Evolutionary conservation across 2,797 vertebrate genomes (phyloP).

Genomic region (Anolis apletophallus): DNA sequence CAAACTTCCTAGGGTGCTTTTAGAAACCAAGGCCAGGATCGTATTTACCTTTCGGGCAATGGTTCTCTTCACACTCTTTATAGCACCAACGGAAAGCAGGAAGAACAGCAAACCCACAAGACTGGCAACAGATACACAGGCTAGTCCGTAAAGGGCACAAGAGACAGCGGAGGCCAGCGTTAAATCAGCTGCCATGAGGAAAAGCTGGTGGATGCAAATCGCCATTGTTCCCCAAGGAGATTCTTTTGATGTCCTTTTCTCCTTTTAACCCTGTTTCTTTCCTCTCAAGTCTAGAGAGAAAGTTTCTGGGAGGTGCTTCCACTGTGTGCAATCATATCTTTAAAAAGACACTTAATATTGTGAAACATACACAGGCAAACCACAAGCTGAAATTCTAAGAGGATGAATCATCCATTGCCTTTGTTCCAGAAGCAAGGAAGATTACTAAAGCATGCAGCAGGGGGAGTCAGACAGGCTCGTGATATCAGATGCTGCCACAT

Average conservation of each 20-base stretch:
- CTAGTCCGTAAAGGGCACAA: constrained; percentile 55
- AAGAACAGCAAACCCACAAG: constrained; percentile 58
- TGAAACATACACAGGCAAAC: constrained; percentile 58
- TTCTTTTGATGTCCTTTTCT: background rate
- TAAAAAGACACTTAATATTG: constrained; percentile 65
- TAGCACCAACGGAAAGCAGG: constrained; percentile 24
- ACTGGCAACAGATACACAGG: constrained; percentile 36
- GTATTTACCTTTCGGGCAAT: constrained; percentile 41
- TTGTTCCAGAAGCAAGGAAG: constrained; percentile 46
- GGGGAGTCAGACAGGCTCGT: constrained; percentile 17
- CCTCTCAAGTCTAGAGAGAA: background rate
- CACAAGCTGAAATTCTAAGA: constrained; percentile 42
- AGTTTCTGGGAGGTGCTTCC: constrained; percentile 28
- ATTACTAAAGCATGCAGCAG: constrained; percentile 56
- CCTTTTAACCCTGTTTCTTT: background rate
- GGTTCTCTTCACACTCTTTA: constrained; percentile 17
- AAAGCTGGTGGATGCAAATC: constrained; percentile 49
- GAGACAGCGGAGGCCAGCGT: constrained; percentile 58
- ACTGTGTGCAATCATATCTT: background rate
- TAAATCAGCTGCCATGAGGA: constrained; percentile 68
- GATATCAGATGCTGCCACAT: constrained; percentile 44
- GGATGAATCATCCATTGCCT: constrained; percentile 60
- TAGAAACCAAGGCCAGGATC: constrained; percentile 45
- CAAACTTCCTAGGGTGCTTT: constrained; percentile 48
- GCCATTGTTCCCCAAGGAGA: constrained; percentile 26